Base-by-base conservation (phyloP, 1,140 invertebrate genomes). In the Pentalonia nigronervosa region DNA sequence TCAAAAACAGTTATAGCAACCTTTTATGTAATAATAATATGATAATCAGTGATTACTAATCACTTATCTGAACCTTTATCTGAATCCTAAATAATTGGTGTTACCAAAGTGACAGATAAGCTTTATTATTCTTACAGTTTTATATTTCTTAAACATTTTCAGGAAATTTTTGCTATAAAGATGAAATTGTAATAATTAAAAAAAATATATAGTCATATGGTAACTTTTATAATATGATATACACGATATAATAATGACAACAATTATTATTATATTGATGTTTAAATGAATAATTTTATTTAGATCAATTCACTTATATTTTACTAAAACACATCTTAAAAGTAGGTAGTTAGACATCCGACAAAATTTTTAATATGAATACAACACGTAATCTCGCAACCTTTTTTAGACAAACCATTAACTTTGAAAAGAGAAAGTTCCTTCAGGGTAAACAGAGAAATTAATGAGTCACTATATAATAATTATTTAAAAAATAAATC, bases 341-440 rank as follows among this genome's bases (percentile, higher is more conserved):
- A 60, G 56, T 60, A 30, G 56, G 8, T 30, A 60, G 56, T 7
- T 60, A 60, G 25, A 60, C 25, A 30, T 4, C 25, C 56, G 8
- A 60, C 56, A 60, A 30, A 8, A 60, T 60, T 60, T 30, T 25
- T 30, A 60, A 60, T 60, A 60, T 60, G 30, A 25, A 53, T 67
- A 67, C 60, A 14, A 67, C 60, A n/a, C 11, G 30, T 67, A n/a
- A 8, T 4, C 25, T 3, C 30, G 56, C 2, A 67, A 30, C 9
- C 25, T n/a, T n/a, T 60, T 67, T 67, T n/a, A n/a, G 30, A 11
- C 30, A 67, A 30, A n/a, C 60, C 60, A 67, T 67, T 67, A 67
- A n/a, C 60, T 67, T n/a, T 67, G 25, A 81, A 81, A 81, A 81
- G 34, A 84, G 36, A 84, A 84, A 84, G 81, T 84, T 41, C 21